Evolutionary conservation across 1,140 invertebrate species (phyloP), one percentile per base, ranked within the genome.

Genomic region (Camponotus pennsylvanicus): DNA sequence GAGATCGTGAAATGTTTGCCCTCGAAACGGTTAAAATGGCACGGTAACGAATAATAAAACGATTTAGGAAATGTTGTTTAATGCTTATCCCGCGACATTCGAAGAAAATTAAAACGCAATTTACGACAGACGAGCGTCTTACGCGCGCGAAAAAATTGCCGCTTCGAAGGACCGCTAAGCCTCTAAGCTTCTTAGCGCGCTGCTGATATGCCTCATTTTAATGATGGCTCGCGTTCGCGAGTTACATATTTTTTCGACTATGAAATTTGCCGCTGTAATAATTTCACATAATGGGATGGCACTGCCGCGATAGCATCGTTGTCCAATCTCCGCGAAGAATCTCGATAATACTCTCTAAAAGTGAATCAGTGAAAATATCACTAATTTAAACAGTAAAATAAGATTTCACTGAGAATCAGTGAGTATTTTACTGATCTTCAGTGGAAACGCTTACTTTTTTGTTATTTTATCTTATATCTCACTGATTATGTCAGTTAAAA

Each of bases 181-280:
- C 91, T 80, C 85, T 94, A 93, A 93, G 93, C 92, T 84, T 86
- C 93, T 93, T 93, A 93, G 55, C 45, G 37, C 80, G 79, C 75
- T 66, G 69, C 71, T 87, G 86, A 80, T 78, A 85, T 70, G 86
- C 67, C 71, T 86, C 83, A 86, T 90, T 91, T 92, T 92, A 88
- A 92, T 77, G 88, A 69, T 61, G 64, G n/a, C 32, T 32, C 21
- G 57, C 70, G 77, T 86, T 83, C 61, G 13, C 52, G 5, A 21
- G 13, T 75, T 70, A 79, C 67, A 76, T 79, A 87, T 79, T 79
- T 83, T 78, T 63, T 49, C 66, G 37, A 37, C 40, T 42, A 0
- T 32, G 75, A 45, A 76, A 59, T 67, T 42, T n/a, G 45, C 34
- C 8, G 42, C 40, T 8, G 52, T 45, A 63, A 86, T 88, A 82